Evolutionary conservation across 2,888 invertebrate species (phyloP), one percentile per base, ranked within the genome.

Genomic region (Drosophila phalerata): DNA sequence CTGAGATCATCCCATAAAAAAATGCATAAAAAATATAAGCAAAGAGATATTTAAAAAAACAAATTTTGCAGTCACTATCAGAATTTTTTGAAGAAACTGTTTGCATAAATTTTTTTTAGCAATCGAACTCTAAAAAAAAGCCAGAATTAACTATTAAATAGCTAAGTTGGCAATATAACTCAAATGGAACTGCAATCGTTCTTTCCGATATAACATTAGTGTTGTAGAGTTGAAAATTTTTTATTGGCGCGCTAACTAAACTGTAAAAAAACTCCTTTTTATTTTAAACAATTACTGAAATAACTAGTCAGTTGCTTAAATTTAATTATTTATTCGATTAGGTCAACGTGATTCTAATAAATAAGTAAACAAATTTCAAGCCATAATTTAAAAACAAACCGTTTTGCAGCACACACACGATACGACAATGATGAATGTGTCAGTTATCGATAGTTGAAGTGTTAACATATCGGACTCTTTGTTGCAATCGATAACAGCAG

Each of bases 111-210:
- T n/a, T 22, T 22, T 22, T 22, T 3, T 4, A 22, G 4, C 22
- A 22, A 22, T 22, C 3, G 22, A 22, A 4, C 22, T 4, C 22
- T 22, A 1, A 32, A 32, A 11, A 11, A 11, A 11, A 32, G 10
- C 5, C 2, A 5, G 6, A 5, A n/a, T 8, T n/a, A 22, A 4
- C 22, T 22, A 22, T 22, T 4, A 22, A 22, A 22, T 22, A 22
- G 5, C 22, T 19, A 13, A 3, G 30, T 10, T 13, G 11, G 6
- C 28, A 8, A 47, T 66, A 48, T 15, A 66, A 58, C 2, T 4
- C 1, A 11, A 69, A 11, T 25, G 19, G 61, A 76, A 49, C 42
- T 17, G 28, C 19, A 10, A 37, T 17, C 45, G 28, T 11, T 51
- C 19, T 56, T 8, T 8, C n/a, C 10, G 3, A 22, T 47, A 2